These are phyloP conservation scores for Stigmatopora argus DNA, from an alignment of 2,113 vertebrate species.

Conservation along the genomic window DNA sequence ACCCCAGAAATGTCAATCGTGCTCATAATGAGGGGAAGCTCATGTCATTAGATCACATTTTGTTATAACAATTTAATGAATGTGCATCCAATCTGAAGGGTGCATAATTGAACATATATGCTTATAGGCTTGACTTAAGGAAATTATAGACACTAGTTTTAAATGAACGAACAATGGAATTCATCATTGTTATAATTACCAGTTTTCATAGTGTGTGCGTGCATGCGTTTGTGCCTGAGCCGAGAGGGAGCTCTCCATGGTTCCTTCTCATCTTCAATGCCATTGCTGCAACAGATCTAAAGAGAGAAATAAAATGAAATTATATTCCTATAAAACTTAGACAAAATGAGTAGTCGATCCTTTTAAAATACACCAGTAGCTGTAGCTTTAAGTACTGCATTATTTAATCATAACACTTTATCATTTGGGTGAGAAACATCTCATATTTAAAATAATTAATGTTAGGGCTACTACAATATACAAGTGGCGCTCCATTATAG, in stretches of 20 bases:
- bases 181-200: conserved; percentile 49
- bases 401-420: no score
- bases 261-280: conserved; percentile 38
- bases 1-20: conserved; percentile 60
- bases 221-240: background rate
- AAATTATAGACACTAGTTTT: background rate
- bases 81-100: conserved; percentile 40
- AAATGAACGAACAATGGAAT: conserved; percentile 11
- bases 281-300: background rate
- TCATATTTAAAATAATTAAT: no score
- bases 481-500: no score
- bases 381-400: background rate
- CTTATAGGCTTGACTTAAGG: background rate
- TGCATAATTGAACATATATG: background rate
- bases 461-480: no score
- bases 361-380: background rate
- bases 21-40: conserved; percentile 59
- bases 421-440: no score
- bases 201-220: background rate
- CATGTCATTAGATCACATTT: conserved; percentile 52
- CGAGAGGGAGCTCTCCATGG: conserved; percentile 64
- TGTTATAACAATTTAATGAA: conserved; percentile 36
- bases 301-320: background rate
- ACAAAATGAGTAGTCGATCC: background rate
- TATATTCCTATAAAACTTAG: background rate